phyloP scores from a whole-genome alignment of 2,797 vertebrate genomes.

The Amblyraja radiata region DNA sequence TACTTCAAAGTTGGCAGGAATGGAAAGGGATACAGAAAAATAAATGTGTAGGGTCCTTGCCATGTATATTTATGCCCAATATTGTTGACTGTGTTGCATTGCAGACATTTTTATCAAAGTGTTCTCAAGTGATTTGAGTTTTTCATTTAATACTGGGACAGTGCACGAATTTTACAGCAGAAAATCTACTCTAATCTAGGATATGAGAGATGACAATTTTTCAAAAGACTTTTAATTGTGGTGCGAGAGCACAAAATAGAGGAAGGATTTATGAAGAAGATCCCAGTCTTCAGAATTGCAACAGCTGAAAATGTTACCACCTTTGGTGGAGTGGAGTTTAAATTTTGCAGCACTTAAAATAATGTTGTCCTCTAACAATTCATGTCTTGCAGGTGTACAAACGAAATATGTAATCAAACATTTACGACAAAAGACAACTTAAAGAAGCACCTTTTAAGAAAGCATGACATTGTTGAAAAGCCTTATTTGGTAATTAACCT shows the following conservation, averaged over 20 bases:
- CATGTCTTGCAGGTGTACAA: conserved; percentile 63
- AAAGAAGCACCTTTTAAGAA: conserved; percentile 72
- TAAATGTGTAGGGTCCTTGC: not conserved
- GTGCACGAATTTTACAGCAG: not conserved
- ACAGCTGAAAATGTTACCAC: not conserved
- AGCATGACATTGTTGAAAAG: conserved; percentile 63
- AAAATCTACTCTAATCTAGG: not conserved
- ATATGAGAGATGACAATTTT: not conserved
- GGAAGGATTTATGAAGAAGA: not conserved
- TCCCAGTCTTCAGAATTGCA: not conserved
- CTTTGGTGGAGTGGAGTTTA: not conserved
- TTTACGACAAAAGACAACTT: conserved; percentile 70
- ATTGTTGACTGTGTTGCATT: not conserved
- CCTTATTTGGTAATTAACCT: conserved; percentile 62
- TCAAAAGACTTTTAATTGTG: not conserved
- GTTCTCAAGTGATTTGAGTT: not conserved
- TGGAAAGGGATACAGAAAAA: not conserved
- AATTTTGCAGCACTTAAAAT: not conserved
- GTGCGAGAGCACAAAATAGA: not conserved
- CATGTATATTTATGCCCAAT: not conserved
- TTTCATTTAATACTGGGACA: not conserved
- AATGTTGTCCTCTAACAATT: not conserved
- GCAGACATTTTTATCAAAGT: too few relatives aligned
- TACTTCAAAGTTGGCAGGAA: too few relatives aligned
- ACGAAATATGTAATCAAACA: conserved; percentile 63